Percentiles rank a stretch among this genome's conserved stretches.
phyloP scores from a whole-genome alignment of 2,113 vertebrate genomes.

The Blennius ocellaris region DNA sequence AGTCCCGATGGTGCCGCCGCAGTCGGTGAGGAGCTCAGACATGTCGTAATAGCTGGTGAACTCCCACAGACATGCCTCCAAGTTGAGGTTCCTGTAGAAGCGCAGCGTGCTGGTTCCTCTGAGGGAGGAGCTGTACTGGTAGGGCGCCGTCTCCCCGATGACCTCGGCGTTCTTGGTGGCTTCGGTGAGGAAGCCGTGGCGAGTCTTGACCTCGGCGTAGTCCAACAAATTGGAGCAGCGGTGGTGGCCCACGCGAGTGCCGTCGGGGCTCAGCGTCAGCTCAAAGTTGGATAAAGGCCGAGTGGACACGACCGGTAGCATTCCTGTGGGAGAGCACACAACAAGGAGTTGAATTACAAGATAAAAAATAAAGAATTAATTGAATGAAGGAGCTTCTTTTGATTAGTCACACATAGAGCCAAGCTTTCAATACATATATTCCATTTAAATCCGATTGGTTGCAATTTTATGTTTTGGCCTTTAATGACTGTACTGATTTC shows the following conservation, averaged over 20 bases:
- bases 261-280: slow-evolving; percentile 93
- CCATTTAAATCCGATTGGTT: no score
- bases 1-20: slow-evolving; percentile 86
- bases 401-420: slow-evolving; percentile 3
- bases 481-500: no score
- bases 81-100: slow-evolving; percentile 93
- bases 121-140: slow-evolving; percentile 88
- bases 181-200: slow-evolving; percentile 90
- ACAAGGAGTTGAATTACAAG: not conserved
- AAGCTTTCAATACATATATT: not conserved
- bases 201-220: slow-evolving; percentile 90
- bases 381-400: not conserved
- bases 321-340: slow-evolving; percentile 79
- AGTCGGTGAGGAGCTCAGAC: slow-evolving; percentile 93
- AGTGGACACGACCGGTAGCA: slow-evolving; percentile 94
- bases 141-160: slow-evolving; percentile 88
- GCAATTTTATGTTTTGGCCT: no score
- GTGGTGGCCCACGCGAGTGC: slow-evolving; percentile 92
- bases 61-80: slow-evolving; percentile 96
- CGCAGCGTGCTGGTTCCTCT: slow-evolving; percentile 87
- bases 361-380: slow-evolving; percentile 3
- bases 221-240: slow-evolving; percentile 95
- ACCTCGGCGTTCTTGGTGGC: slow-evolving; percentile 86
- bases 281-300: slow-evolving; percentile 94
- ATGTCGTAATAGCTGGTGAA: slow-evolving; percentile 95